phyloP scores from a whole-genome alignment of 2,797 vertebrate genomes.

The Chrysocyon brachyurus region DNA sequence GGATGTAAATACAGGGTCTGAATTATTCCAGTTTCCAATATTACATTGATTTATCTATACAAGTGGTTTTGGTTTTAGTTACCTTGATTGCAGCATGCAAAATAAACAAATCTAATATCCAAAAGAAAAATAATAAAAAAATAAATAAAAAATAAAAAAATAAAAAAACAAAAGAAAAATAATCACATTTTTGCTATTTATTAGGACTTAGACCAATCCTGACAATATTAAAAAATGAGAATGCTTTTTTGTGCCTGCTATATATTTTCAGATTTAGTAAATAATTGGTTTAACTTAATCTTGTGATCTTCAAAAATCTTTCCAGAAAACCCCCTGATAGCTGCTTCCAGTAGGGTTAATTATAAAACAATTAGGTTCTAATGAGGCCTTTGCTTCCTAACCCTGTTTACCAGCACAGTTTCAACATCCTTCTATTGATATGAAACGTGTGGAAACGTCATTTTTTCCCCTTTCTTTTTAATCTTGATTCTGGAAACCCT shows the following conservation, averaged over 20 bases:
- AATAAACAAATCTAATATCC: not conserved
- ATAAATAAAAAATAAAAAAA: too few species aligned
- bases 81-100: not conserved
- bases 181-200: not conserved
- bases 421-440: constrained; percentile 71
- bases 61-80: constrained; percentile 30
- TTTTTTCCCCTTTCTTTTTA: constrained; percentile 25
- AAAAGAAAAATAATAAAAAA: not conserved
- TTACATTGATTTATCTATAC: not conserved
- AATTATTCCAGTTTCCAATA: not conserved
- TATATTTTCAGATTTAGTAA: constrained; percentile 51
- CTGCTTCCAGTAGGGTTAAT: constrained; percentile 70
- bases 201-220: not conserved
- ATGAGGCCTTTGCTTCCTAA: constrained; percentile 68
- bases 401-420: constrained; percentile 65
- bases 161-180: not conserved
- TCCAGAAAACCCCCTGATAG: constrained; percentile 59
- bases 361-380: constrained; percentile 71
- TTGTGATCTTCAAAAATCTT: constrained; percentile 86
- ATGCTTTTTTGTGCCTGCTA: constrained; percentile 16
- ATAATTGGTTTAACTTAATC: constrained; percentile 87
- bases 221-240: not conserved
- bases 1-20: not conserved
- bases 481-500: constrained; percentile 50
- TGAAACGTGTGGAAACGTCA: constrained; percentile 54